phyloP scores from a whole-genome alignment of 2,797 vertebrate genomes.

The Oryzias sinensis region DNA sequence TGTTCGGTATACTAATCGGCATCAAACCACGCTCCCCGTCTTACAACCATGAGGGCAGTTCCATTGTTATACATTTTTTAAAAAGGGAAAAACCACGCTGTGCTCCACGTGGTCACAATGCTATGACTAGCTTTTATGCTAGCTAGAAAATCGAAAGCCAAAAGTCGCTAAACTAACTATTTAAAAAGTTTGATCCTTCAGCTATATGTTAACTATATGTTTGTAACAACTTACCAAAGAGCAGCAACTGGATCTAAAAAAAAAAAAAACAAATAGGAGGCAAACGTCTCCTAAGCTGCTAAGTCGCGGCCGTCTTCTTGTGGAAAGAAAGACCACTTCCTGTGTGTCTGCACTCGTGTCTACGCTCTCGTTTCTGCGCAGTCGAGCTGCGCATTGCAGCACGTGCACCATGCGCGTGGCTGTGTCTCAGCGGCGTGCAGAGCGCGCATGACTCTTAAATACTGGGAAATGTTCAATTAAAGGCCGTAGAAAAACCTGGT shows the following conservation, averaged over 20 bases:
- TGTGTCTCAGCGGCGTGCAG: background rate
- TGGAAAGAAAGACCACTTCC: conserved; percentile 32
- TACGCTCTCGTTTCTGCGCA: conserved; percentile 17
- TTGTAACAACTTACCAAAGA: background rate
- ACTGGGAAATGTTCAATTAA: too few relatives aligned
- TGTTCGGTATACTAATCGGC: too few relatives aligned
- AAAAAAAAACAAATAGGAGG: accelerated
- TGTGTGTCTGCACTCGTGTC: conserved; percentile 6
- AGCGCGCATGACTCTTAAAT: background rate
- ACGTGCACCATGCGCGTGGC: background rate
- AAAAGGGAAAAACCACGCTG: too few relatives aligned
- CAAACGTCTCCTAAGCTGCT: accelerated
- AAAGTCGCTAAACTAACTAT: background rate
- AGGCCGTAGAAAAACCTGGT: too few relatives aligned
- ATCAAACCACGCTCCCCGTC: too few relatives aligned
- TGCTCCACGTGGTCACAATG: conserved; percentile 45
- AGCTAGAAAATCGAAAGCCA: background rate
- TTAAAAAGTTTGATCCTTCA: too few relatives aligned
- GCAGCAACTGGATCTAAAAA: background rate
- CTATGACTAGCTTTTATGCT: conserved; percentile 34
- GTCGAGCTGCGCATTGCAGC: conserved; percentile 41
- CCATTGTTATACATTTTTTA: background rate
- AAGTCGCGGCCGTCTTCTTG: background rate
- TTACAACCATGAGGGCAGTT: background rate
- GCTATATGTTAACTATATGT: background rate